Evolutionary conservation across 2,888 invertebrate genomes (phyloP), one percentile per base, ranked within the genome.

Genomic region (Pterobdella sp.): DNA sequence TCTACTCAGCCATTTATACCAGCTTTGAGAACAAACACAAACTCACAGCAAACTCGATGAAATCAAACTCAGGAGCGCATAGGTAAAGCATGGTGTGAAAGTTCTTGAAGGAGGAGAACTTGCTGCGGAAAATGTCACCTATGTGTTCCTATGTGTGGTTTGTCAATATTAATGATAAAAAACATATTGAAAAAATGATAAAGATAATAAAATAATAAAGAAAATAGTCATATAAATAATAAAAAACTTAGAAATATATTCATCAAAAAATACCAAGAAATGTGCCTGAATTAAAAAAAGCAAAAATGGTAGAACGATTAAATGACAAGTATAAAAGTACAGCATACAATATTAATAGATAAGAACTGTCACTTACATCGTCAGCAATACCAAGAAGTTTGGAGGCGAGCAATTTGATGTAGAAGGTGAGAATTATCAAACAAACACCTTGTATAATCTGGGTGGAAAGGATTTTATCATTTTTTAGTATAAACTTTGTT

Each of bases 31-130:
- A 18, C 52, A 52, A 22, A n/a, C n/a, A n/a, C n/a, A n/a, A n/a
- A n/a, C 74, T 77, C 76, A 83, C 83, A 79, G 81, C 81, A 56
- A 74, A 42, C 75, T 88, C 88, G 65, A 91, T 80, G 79, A 90
- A 91, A 79, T 90, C 90, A 80, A 91, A 92, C 74, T 90, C 91
- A 0, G 87, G 86, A 0, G 90, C 88, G 81, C 91, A 91, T 0
- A 90, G 90, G 79, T 91, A 92, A 1, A 92, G 82, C 80, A 90
- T 82, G 0, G 91, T 90, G 79, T 92, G 90, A 79, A 92, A 92
- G 77, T 87, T 89, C 78, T 87, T 87, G 79, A 86, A 90, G 77
- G 86, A 82, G 0, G 87, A 87, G 72, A 92, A 86, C 81, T 92
- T 92, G 0, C 91, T 87, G 71, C 85, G 85, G 1, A 91, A 82